phyloP scores from a whole-genome alignment of 2,797 vertebrate genomes.

The Schizopygopsis malacanthus region DNA sequence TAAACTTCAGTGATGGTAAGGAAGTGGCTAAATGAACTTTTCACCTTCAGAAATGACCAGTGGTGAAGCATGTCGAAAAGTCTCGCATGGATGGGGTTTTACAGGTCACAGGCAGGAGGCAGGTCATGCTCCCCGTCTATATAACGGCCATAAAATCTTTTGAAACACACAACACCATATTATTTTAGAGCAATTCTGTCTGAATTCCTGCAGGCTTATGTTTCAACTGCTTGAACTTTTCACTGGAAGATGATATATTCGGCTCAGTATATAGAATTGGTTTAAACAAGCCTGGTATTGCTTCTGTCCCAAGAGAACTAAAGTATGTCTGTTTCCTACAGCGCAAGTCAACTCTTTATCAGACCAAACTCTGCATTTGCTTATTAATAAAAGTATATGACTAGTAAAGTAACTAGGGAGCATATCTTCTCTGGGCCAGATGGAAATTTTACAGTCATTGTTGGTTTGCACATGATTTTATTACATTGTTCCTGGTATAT shows the following conservation, averaged over 20 bases:
- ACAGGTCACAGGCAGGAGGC: slow-evolving; percentile 21
- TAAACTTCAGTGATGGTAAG: not conserved
- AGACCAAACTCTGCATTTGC: slow-evolving; percentile 17
- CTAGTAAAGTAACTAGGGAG: not conserved
- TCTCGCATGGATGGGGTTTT: slow-evolving; percentile 17
- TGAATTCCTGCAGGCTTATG: slow-evolving; percentile 26
- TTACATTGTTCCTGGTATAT: slow-evolving; percentile 3
- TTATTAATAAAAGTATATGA: slow-evolving; percentile 33
- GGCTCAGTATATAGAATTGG: slow-evolving; percentile 38
- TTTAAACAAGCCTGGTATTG: slow-evolving; percentile 21
- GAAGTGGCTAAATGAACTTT: slow-evolving; percentile 5
- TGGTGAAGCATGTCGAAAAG: not conserved
- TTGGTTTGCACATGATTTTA: slow-evolving; percentile 22
- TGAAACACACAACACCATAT: slow-evolving; percentile 33
- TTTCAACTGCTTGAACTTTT: slow-evolving; percentile 41
- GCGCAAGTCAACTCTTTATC: slow-evolving; percentile 15
- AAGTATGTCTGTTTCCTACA: slow-evolving; percentile 38
- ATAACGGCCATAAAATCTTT: slow-evolving; percentile 5
- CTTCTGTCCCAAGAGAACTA: slow-evolving; percentile 30
- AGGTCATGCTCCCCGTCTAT: not conserved
- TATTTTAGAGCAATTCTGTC: slow-evolving; percentile 38
- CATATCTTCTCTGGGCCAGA: slow-evolving; percentile 31
- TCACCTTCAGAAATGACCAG: slow-evolving; percentile 3
- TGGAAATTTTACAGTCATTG: slow-evolving; percentile 38
- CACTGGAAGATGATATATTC: slow-evolving; percentile 38